phyloP scores from a whole-genome alignment of 1,140 invertebrate species.

The Leguminivora glycinivorella region DNA sequence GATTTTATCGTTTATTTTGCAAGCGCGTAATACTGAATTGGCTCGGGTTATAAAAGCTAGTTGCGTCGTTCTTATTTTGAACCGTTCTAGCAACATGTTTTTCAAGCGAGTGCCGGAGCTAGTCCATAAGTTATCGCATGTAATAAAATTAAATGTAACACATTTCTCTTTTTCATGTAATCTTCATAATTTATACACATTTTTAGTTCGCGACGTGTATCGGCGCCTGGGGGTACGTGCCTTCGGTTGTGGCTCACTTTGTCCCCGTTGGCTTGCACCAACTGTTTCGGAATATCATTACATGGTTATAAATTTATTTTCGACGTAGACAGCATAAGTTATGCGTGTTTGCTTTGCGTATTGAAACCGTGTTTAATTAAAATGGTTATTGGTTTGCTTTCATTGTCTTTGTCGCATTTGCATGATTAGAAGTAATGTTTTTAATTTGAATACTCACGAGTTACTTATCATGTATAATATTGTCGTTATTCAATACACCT shows the following conservation, averaged over 20 bases:
- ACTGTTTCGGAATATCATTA: slow-evolving; percentile 29
- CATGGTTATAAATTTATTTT: slow-evolving; percentile 29
- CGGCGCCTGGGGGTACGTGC: slow-evolving; percentile 54
- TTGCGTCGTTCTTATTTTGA: slow-evolving; percentile 35
- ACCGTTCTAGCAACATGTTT: slow-evolving; percentile 58
- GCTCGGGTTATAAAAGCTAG: background rate
- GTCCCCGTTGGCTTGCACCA: slow-evolving; percentile 28
- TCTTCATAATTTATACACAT: slow-evolving; percentile 78
- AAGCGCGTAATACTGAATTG: slow-evolving; percentile 33
- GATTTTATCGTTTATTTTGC: background rate
- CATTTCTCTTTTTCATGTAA: slow-evolving; percentile 79
- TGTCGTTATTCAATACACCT: background rate
- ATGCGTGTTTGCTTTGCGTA: slow-evolving; percentile 30
- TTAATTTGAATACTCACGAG: background rate
- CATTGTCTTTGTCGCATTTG: slow-evolving; percentile 17
- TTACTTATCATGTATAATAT: background rate
- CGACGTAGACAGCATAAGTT: slow-evolving; percentile 20
- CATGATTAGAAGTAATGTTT: slow-evolving; percentile 2
- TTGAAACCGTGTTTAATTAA: slow-evolving; percentile 28
- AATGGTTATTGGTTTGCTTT: slow-evolving; percentile 7
- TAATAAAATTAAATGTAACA: slow-evolving; percentile 80
- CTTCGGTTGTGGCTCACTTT: slow-evolving; percentile 36
- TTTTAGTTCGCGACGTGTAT: slow-evolving; percentile 71
- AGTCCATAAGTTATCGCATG: slow-evolving; percentile 77
- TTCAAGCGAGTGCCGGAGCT: slow-evolving; percentile 71